Conservation (phyloP, 2,888 invertebrate species). For the Sympetrum striolatum region DNA sequence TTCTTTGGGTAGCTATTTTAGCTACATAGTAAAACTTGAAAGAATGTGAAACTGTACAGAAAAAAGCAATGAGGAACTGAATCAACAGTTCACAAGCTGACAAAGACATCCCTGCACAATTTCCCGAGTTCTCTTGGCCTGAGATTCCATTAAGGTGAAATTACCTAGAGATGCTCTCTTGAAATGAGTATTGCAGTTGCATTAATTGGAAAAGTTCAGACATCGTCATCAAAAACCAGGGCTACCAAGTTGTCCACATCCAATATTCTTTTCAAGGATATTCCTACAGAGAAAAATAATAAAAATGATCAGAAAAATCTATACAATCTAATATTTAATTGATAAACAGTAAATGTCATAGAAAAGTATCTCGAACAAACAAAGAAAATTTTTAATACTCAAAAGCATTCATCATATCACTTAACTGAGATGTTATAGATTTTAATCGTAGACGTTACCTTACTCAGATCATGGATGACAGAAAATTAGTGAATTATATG, state of each 20-base stretch:
- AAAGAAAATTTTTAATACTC: too few species aligned
- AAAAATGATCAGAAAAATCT: background rate
- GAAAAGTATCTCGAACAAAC: too few species aligned
- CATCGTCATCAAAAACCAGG: slow-evolving; percentile 13
- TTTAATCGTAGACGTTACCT: too few species aligned
- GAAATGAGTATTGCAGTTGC: background rate
- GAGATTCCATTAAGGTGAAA: slow-evolving; percentile 18
- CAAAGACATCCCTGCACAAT: slow-evolving; percentile 35
- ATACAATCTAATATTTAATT: too few species aligned
- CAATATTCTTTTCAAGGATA: slow-evolving; percentile 27
- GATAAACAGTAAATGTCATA: too few species aligned
- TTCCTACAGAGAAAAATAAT: background rate
- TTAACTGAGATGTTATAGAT: too few species aligned
- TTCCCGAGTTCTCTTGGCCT: slow-evolving; percentile 25
- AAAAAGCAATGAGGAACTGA: slow-evolving; percentile 3
- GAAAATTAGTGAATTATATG: too few species aligned
- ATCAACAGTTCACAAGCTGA: slow-evolving; percentile 29
- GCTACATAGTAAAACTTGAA: slow-evolving; percentile 15
- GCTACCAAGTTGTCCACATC: slow-evolving; percentile 38
- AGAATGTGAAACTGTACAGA: slow-evolving; percentile 29
- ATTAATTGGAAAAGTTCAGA: background rate
- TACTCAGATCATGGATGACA: too few species aligned
- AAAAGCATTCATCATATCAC: too few species aligned
- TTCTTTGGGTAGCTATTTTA: background rate
- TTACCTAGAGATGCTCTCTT: slow-evolving; percentile 20